These are phyloP conservation scores for Stichodactyla mertensii DNA, from an alignment of 64 coral and sea anemone genomes.

Conservation along the genomic window DNA sequence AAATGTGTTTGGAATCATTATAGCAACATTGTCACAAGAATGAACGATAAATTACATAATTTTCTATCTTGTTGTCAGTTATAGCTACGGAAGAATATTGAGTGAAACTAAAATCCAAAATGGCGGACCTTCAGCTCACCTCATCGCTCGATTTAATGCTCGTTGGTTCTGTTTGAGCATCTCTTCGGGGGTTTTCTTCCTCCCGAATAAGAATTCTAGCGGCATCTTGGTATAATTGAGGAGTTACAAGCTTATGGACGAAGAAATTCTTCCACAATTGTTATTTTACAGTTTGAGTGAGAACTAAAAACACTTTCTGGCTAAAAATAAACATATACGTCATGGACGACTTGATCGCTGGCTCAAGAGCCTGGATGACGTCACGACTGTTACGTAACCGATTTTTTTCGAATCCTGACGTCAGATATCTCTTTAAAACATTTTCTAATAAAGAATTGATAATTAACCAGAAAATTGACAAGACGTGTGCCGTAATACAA, in stretches of 20 bases:
- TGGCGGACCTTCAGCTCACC: slow-evolving; percentile 39
- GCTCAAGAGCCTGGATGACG: slow-evolving; percentile 23
- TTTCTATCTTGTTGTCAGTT: not conserved
- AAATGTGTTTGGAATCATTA: no score
- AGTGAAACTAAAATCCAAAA: slow-evolving; percentile 4
- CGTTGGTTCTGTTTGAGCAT: slow-evolving; percentile 96
- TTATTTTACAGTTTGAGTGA: not conserved
- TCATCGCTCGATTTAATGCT: slow-evolving; percentile 83
- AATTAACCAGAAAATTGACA: no score
- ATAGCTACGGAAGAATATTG: not conserved
- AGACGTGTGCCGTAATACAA: no score
- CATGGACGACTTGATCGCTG: slow-evolving; percentile 33
- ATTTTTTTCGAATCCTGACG: slow-evolving; percentile 10
- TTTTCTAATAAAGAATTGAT: no score
- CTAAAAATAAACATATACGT: slow-evolving; percentile 53
- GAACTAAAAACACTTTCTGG: slow-evolving; percentile 9
- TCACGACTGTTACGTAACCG: slow-evolving; percentile 2
- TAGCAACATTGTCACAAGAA: not conserved
- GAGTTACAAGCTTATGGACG: not conserved
- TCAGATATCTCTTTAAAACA: not conserved
- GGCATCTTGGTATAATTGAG: slow-evolving; percentile 46
- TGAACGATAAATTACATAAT: not conserved
- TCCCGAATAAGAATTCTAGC: slow-evolving; percentile 83
- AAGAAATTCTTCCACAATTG: not conserved
- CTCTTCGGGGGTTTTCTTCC: slow-evolving; percentile 87